Base-by-base conservation (phyloP, 2,797 vertebrate species). In the Malacoraja senta region DNA sequence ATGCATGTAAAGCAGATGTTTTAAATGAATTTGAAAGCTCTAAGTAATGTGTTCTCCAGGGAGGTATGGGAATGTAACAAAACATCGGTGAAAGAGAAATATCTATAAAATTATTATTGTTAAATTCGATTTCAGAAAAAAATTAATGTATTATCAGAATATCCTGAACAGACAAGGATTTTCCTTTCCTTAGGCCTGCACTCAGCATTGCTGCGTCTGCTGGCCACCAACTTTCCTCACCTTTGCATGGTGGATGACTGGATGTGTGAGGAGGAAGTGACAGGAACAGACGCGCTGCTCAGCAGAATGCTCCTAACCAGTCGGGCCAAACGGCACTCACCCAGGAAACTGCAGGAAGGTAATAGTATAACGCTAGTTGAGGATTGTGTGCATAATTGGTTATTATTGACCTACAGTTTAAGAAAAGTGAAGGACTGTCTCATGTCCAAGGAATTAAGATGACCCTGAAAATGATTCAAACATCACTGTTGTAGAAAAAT, bases 221-320 rank as follows among this genome's bases (percentile, higher is more conserved):
- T 99, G 94, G 98, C 99, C 71, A 99, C 99, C 92, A 99, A 99
- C 96, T 99, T 98, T 91, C 99, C 99, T 53, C 98, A 99, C 95
- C 96, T 99, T 6, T 99, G 98, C 95, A 97, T 99, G 0, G 99
- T 99, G 96, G 99, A 99, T 38, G 99, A 99, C 94, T 99, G 99
- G 99, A 98, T 99, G 93, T 98, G 98, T 93, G 99, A 99, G 94
- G 99, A 99, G 94, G 98, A 98, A 95, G 98, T 99, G 96, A 99
- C 99, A 0, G 99, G 99, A 81, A 99, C 98, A 0, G 97, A 99
- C 29, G 97, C 97, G 35, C 96, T 99, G 78, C 96, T 99, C 93
- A 97, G 98, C 94, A 97, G 96, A 96, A 99, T 99, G 98, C 97
- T 99, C 77, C 97, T 99, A 88, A 98, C 98, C 63, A 97, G 96